Conservation (phyloP, 2,113 vertebrate species). For the Peromyscus californicus region DNA sequence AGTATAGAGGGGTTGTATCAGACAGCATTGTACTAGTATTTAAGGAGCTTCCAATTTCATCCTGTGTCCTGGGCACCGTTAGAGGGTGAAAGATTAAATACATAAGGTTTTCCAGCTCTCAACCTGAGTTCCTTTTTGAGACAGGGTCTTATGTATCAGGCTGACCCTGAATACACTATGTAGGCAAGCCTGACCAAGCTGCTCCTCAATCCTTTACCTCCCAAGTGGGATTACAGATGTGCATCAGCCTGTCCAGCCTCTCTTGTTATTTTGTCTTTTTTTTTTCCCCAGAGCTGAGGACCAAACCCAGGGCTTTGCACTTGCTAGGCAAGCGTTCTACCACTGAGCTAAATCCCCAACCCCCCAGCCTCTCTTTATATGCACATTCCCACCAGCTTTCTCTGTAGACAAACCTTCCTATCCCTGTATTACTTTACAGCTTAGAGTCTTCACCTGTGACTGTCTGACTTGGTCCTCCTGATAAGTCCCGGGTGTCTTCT, state of each 20-base stretch:
- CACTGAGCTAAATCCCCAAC: too few relatives aligned
- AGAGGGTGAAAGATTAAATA: background rate
- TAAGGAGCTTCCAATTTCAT: constrained; percentile 11
- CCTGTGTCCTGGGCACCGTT: background rate
- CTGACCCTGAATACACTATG: background rate
- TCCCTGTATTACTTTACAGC: background rate
- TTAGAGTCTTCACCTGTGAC: background rate
- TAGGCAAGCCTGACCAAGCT: background rate
- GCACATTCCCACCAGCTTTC: background rate
- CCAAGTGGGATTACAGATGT: background rate
- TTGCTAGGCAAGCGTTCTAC: too few relatives aligned
- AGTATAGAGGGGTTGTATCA: background rate
- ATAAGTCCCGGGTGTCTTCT: background rate
- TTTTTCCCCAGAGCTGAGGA: too few relatives aligned
- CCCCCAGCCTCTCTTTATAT: background rate
- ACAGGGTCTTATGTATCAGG: background rate
- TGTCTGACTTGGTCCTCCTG: background rate
- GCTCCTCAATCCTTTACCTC: background rate
- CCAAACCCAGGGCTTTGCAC: too few relatives aligned
- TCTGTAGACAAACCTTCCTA: background rate
- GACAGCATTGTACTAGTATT: background rate
- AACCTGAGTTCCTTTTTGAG: background rate
- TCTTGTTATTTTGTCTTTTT: too few relatives aligned
- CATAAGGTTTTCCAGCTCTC: background rate
- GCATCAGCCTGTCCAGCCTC: background rate